These are phyloP conservation scores for Dolichomitus sp. DNA, from an alignment of 2,888 invertebrate species.

Conservation along the genomic window DNA sequence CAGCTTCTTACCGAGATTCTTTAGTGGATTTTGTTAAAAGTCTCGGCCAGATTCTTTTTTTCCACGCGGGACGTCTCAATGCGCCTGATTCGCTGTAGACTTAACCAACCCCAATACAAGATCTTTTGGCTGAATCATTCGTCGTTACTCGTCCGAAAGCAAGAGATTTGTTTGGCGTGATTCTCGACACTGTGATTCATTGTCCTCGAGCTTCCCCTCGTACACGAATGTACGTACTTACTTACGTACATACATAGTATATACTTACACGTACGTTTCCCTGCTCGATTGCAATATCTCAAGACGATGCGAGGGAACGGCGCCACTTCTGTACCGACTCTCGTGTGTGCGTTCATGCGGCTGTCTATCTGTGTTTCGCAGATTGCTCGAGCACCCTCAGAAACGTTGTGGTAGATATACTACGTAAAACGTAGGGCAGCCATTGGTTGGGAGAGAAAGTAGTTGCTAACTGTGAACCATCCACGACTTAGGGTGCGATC, in stretches of 20 bases:
- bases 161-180: slow-evolving; percentile 65
- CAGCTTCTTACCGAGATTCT: too few species aligned
- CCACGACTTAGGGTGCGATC: slow-evolving; percentile 34
- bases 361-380: slow-evolving; percentile 48
- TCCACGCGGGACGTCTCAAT: slow-evolving; percentile 6
- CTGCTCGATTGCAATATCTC: slow-evolving; percentile 65
- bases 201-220: slow-evolving; percentile 28
- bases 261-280: slow-evolving; percentile 55
- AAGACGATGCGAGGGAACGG: slow-evolving; percentile 61
- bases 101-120: slow-evolving; percentile 48
- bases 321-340: slow-evolving; percentile 51
- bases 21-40: too few species aligned
- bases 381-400: slow-evolving; percentile 53
- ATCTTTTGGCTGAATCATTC: slow-evolving; percentile 59
- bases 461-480: slow-evolving; percentile 54
- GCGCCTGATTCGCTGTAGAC: not conserved
- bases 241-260: slow-evolving; percentile 40
- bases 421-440: slow-evolving; percentile 48
- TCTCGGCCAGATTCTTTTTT: too few species aligned
- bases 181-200: slow-evolving; percentile 63
- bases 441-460: slow-evolving; percentile 57
- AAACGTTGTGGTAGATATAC: slow-evolving; percentile 27
- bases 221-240: slow-evolving; percentile 10
- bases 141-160: slow-evolving; percentile 34
- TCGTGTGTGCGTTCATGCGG: slow-evolving; percentile 4